phyloP scores from a whole-genome alignment of 2,888 invertebrate species.

The Synergus gifuensis region DNA sequence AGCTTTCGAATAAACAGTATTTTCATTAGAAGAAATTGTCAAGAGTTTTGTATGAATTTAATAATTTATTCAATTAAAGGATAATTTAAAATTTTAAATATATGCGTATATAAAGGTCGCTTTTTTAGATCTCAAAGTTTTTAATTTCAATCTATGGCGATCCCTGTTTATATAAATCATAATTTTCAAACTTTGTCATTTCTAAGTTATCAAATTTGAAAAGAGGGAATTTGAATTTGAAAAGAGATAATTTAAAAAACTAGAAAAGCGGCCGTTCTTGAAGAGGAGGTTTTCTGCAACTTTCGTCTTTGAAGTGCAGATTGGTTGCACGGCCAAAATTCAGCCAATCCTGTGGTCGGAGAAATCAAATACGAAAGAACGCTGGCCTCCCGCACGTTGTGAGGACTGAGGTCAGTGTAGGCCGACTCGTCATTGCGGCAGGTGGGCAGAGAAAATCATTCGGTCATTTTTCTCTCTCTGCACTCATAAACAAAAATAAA shows the following conservation, averaged over 20 bases:
- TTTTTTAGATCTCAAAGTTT: background rate
- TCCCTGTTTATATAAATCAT: no score
- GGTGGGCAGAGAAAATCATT: background rate
- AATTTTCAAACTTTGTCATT: no score
- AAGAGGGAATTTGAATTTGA: no score
- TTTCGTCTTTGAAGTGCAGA: slow-evolving; percentile 5
- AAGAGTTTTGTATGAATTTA: no score
- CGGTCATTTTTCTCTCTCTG: background rate
- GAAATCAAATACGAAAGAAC: slow-evolving; percentile 29
- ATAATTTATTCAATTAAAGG: background rate
- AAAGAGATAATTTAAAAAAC: no score
- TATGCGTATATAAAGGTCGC: background rate
- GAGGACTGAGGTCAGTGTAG: background rate
- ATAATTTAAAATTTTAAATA: no score
- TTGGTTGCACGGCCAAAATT: background rate
- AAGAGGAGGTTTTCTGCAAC: slow-evolving; percentile 4
- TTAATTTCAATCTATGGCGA: no score
- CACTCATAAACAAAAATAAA: background rate
- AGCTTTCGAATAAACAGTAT: no score
- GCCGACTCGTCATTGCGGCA: background rate
- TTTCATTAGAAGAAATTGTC: no score
- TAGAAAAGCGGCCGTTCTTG: slow-evolving; percentile 8
- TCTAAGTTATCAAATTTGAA: no score
- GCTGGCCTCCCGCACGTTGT: background rate
- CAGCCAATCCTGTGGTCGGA: slow-evolving; percentile 4